Evolutionary conservation across 1,140 invertebrate genomes (phyloP), one percentile per base, ranked within the genome.

Genomic region (Drosophila pachea): DNA sequence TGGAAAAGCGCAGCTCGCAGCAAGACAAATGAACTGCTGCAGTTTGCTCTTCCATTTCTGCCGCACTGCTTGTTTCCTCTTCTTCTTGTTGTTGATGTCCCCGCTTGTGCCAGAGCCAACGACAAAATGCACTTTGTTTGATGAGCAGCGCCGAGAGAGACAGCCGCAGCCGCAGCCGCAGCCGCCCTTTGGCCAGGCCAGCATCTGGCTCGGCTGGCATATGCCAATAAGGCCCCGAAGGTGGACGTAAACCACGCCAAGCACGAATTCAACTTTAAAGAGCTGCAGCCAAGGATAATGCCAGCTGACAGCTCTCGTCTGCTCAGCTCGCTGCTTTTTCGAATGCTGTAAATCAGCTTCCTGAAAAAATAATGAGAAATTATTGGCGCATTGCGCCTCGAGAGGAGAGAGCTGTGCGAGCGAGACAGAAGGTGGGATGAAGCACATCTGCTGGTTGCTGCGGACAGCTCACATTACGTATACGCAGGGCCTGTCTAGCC

Each of bases 121-220:
- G 56, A 68, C 52, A 68, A 65, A 79, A 76, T 81, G 68, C 73
- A 73, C 68, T 79, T 76, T 73, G 53, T 62, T 50, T 62, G 55
- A 79, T 78, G 76, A 76, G 42, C 65, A 63, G 53, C 53, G 12
- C 6, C 16, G 29, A 35, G 38, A 53, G 29, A 62, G 29, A 22
- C 22, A 22, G 22, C 22, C 22, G 22, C 22, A 22, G 22, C 22
- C 22, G 22, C 22, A 22, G 22, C 22, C 22, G 22, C 3, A 22
- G 33, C 29, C 58, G 31, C 12, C 31, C 32, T 7, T 31, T 35
- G 11, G 22, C 22, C 22, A 22, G 12, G 48, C 31, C 43, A 33
- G 22, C 33, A 31, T 14, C 7, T n/a, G 35, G 29, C 12, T 49
- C 14, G 31, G 31, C 48, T 45, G n/a, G 47, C 7, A 45, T 33